Base-by-base conservation (phyloP, 2,113 vertebrate species). In the Casuarius casuarius region DNA sequence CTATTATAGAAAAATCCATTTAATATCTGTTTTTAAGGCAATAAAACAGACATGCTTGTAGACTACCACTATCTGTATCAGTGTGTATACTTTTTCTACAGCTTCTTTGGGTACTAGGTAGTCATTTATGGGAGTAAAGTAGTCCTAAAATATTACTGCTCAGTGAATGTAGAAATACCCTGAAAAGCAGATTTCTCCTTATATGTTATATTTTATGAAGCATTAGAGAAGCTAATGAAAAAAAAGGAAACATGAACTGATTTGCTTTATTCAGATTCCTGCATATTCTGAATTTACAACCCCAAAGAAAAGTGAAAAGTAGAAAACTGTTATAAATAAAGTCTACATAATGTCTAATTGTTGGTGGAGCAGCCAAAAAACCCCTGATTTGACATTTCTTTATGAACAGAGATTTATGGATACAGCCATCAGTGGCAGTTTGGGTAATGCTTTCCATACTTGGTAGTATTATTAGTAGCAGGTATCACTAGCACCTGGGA, bases 131-230 rank as follows among this genome's bases (percentile, higher is more conserved):
- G 11, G 91, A 51, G n/a, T 63, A 70, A 87, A 84, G 35, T 72
- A 93, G 11, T 87, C 42, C 87, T 91, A 84, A 94, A 95, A 91
- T 72, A 94, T 79, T 93, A 40, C 22, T 82, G 46, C n/a, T 94
- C 56, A 91, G 63, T 77, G 48, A 82, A 81, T 2, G 3, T 42
- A 15, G n/a, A 91, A 92, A 78, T 78, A 78, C 35, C 40, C 66
- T 67, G 73, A 75, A 94, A 95, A 72, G 87, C 48, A 90, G 5
- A 26, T 78, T 33, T 9, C 4, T 62, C 2, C 46, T 82, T 81
- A 12, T 89, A 12, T 58, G 35, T 52, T 74, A 54, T 29, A 28
- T 54, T 58, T 58, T 58, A 54, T 12, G 4, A 86, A 84, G 5
- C 76, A 23, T 44, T 77, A 46, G 68, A 77, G 35, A 62, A 89